Percentiles rank a stretch among this genome's conserved stretches.
Conservation (phyloP, 1,140 invertebrate species). For the Drosophila bocki region DNA sequence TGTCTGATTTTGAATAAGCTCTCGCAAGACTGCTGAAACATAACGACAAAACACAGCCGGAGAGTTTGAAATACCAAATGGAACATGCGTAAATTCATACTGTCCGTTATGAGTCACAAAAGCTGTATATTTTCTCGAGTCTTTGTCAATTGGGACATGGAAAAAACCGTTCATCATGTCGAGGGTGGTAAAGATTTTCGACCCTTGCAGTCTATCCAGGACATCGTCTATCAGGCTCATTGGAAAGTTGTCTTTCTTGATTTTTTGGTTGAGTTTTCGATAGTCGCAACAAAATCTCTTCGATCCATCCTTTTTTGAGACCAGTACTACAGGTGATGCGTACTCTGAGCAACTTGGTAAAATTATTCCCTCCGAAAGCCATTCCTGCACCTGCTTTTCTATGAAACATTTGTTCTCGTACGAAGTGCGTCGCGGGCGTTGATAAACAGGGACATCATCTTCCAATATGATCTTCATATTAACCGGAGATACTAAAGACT, state of each 20-base stretch:
- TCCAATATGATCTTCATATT: background rate
- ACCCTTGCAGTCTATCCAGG: background rate
- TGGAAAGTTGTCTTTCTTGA: background rate
- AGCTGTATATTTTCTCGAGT: slow-evolving; percentile 5
- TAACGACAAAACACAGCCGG: too few species aligned
- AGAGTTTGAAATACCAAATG: too few species aligned
- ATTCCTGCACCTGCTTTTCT: background rate
- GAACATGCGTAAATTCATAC: too few species aligned
- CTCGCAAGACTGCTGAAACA: too few species aligned
- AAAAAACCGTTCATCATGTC: slow-evolving; percentile 1
- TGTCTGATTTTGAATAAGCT: too few species aligned
- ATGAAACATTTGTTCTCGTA: background rate
- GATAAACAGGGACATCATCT: background rate
- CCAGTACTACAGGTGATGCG: too few species aligned
- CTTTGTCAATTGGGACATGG: background rate
- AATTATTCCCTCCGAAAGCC: too few species aligned
- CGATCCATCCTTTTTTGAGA: too few species aligned
- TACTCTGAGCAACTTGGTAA: too few species aligned
- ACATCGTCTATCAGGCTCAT: background rate
- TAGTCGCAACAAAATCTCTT: too few species aligned
- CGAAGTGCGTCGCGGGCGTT: background rate
- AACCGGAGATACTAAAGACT: too few species aligned
- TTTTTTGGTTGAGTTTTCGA: background rate
- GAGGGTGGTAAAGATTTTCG: background rate
- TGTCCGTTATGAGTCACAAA: slow-evolving; percentile 14